Evolutionary conservation across 2,797 vertebrate genomes (phyloP).

Genomic region (Alectoris magna): DNA sequence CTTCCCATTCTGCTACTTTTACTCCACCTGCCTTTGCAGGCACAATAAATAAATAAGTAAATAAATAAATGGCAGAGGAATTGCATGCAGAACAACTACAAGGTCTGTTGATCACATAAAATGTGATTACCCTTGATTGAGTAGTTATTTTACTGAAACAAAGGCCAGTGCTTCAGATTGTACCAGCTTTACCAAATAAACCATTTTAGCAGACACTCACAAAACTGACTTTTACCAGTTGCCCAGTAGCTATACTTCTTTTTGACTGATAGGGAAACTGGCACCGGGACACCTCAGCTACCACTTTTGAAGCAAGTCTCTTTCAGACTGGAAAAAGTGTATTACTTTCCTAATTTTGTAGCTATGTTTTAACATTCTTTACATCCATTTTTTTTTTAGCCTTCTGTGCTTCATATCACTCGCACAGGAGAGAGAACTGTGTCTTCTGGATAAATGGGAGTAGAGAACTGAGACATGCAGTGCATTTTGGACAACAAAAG

Average conservation of each 20-base stretch:
- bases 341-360: not conserved
- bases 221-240: conserved; percentile 18
- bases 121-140: not conserved
- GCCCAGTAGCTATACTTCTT: not conserved
- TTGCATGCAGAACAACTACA: not conserved
- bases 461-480: not conserved
- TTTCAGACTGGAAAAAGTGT: not conserved
- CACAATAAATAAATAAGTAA: not conserved
- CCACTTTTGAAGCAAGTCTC: not conserved
- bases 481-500: conserved; percentile 10
- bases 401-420: not conserved
- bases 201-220: not conserved
- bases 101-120: conserved; percentile 27
- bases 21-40: not conserved
- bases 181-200: conserved; percentile 1
- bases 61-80: not conserved
- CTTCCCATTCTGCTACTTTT: not conserved
- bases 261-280: not conserved
- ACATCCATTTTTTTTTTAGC: not conserved
- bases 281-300: not conserved
- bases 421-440: not conserved
- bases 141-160: not conserved
- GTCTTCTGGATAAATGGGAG: not conserved
- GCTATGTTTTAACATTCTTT: not conserved
- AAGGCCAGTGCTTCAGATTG: not conserved